phyloP scores from a whole-genome alignment of 2,113 vertebrate genomes.

The Poecilia latipinna region DNA sequence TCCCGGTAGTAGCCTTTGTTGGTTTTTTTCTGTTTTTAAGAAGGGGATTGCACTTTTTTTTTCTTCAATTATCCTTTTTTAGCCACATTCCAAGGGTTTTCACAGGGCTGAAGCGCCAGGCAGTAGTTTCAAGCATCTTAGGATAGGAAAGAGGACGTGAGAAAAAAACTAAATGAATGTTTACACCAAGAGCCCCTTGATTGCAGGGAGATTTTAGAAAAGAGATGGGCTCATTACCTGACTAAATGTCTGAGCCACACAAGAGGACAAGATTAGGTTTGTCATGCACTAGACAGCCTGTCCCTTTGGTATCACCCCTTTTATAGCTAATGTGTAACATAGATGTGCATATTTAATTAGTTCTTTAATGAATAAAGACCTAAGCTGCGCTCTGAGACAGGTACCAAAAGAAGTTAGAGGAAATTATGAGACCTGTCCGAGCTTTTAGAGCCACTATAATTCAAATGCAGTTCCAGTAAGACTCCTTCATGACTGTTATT shows the following conservation, averaged over 20 bases:
- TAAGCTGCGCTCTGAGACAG: not conserved
- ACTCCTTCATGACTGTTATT: not conserved
- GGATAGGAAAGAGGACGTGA: slow-evolving; percentile 51
- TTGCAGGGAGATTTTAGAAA: slow-evolving; percentile 62
- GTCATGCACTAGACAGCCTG: slow-evolving; percentile 39
- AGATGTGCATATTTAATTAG: slow-evolving; percentile 12
- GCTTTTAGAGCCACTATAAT: slow-evolving; percentile 39
- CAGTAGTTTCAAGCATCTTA: slow-evolving; percentile 56
- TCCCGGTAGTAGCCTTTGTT: slow-evolving; percentile 21
- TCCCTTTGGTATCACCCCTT: slow-evolving; percentile 15
- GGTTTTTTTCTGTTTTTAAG: slow-evolving; percentile 8
- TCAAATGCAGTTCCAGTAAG: slow-evolving; percentile 3
- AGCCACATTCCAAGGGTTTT: slow-evolving; percentile 25
- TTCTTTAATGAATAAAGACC: slow-evolving; percentile 48
- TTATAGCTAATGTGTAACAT: not conserved
- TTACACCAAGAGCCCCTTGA: slow-evolving; percentile 59
- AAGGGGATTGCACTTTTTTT: slow-evolving; percentile 34
- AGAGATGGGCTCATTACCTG: slow-evolving; percentile 63
- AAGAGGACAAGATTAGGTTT: slow-evolving; percentile 52
- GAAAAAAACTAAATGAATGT: slow-evolving; percentile 66
- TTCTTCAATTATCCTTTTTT: slow-evolving; percentile 39
- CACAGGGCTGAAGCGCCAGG: slow-evolving; percentile 27
- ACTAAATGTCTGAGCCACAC: slow-evolving; percentile 64
- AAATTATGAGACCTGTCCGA: not conserved
- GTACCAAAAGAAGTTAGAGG: not conserved